Evolutionary conservation across 2,888 invertebrate species (phyloP), one percentile per base, ranked within the genome.

Genomic region (Oxystoma pomonae): DNA sequence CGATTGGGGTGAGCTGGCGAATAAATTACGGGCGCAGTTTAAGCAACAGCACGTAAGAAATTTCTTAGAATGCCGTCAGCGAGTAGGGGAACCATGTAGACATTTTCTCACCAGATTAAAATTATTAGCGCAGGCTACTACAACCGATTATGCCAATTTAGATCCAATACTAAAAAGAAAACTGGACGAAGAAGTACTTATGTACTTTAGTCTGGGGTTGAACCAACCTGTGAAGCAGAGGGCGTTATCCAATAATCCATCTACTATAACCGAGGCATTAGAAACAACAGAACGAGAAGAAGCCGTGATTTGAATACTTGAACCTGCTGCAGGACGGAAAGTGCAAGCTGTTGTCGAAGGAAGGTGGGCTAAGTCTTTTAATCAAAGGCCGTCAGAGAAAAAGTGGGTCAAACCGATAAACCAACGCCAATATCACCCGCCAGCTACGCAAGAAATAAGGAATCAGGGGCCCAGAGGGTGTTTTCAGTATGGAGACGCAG

Each of bases 51-150:
- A 18, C 17, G n/a, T 58, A 1, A 59, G 51, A 1, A 59, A 20
- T 1, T 58, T 59, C 20, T 12, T 59, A 1, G 20, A 52, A 52
- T 20, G 52, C 16, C 17, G 55, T 22, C 59, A 59, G 21, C n/a
- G n/a, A n/a, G n/a, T 16, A 1, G 59, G 59, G 16, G 53, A 58
- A 58, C 1, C 49, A 2, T 58, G 50, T 35, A 18, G 59, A 59
- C 55, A 55, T n/a, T 59, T 59, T 20, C n/a, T 59, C 2, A 59
- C 52, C 1, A 20, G 55, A 17, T 22, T 59, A 20, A 59, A 59
- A 18, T 16, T 59, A 17, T 22, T 59, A 53, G 59, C 53, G 1
- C 50, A 59, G 20, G 17, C 52, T 52, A 59, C 59, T 5, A n/a
- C 20, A 16, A 55, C 22, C 16, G 35, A 20, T 5, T 16, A 59